Base-by-base conservation (phyloP, 1,140 invertebrate species). In the Theocolax elegans region DNA sequence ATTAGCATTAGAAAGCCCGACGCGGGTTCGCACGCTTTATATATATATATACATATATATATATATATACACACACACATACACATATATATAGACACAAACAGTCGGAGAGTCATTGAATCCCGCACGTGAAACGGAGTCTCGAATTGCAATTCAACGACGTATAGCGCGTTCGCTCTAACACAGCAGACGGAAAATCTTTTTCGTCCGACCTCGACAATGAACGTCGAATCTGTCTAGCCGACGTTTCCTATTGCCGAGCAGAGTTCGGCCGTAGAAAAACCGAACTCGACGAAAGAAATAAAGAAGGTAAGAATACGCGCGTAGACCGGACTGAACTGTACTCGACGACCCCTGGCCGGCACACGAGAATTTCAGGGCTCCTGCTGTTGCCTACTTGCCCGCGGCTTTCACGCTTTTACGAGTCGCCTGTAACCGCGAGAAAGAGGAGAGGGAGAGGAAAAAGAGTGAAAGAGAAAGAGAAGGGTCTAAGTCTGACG, bases 1-100 rank as follows among this genome's bases (percentile, higher is more conserved):
- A 62, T 63, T 49, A 49, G 40, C 59, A 49, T 63, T 29, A 63
- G 17, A 63, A 48, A 63, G 42, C 44, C 29, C n/a, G n/a, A 31
- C 3, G 51, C n/a, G 51, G 51, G 29, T 54, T 54, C 51, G 19
- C 17, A 51, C 17, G 51, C 51, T 12, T 42, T 42, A 17, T 35
- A 35, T 35, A 35, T 35, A 10, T 35, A 10, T 35, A n/a, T n/a
- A n/a, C n/a, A n/a, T n/a, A n/a, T n/a, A n/a, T n/a, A n/a, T n/a
- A n/a, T 35, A 35, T 35, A 35, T 35, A 35, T 35, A 35, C 31
- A 35, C 31, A 10, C 10, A 35, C 10, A 35, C 10, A 35, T 35
- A 35, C 31, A 35, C n/a, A n/a, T n/a, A n/a, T n/a, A n/a, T n/a
- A 35, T 10, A 35, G 10, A 3, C 38, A 42, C 38, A 59, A 54